Conservation (phyloP, 2,797 vertebrate genomes). For the Phataginus tricuspis region DNA sequence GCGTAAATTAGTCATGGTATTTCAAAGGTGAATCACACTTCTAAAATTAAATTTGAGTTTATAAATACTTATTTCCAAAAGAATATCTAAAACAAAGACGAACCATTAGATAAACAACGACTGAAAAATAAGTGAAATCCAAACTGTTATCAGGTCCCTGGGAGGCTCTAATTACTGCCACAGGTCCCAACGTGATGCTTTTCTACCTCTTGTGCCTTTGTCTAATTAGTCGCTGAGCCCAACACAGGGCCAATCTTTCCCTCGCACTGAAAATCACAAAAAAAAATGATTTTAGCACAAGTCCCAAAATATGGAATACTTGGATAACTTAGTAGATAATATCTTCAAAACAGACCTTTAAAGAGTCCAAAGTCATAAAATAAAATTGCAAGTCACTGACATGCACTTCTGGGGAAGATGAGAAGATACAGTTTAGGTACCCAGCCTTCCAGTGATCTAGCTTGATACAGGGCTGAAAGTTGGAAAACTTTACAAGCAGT, state of each 20-base stretch:
- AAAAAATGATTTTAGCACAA: neutral
- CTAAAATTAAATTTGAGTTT: neutral
- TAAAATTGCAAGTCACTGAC: neutral
- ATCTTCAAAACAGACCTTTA: neutral
- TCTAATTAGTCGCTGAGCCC: neutral
- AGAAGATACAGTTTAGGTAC: neutral
- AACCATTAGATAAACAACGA: neutral
- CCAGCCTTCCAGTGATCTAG: neutral
- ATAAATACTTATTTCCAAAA: conserved; percentile 33
- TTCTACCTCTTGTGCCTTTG: neutral
- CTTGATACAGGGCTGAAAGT: neutral
- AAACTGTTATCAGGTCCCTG: neutral
- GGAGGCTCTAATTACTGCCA: neutral
- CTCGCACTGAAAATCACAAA: neutral
- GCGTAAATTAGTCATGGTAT: neutral
- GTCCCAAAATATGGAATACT: neutral
- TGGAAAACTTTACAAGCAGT: neutral
- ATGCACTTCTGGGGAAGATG: neutral
- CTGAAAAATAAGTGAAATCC: neutral
- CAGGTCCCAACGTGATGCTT: fast-evolving
- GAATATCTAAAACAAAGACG: conserved; percentile 1
- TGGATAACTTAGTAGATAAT: neutral
- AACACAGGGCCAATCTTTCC: neutral
- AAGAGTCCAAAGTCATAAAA: neutral
- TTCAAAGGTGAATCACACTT: conserved; percentile 13